These are phyloP conservation scores for Buphagus erythrorhynchus DNA, from an alignment of 2,797 vertebrate genomes.

Conservation along the genomic window DNA sequence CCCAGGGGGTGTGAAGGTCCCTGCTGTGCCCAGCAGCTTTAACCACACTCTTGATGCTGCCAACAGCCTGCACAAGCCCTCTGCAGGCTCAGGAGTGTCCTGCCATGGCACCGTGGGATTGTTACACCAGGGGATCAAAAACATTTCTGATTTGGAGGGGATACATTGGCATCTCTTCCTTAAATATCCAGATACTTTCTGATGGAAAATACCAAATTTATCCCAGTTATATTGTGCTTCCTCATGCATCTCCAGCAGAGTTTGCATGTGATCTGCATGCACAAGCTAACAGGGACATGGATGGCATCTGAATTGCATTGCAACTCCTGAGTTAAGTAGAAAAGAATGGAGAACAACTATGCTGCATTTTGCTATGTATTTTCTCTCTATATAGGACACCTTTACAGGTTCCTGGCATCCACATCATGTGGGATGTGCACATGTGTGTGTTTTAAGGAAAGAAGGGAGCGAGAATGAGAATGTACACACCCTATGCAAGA, in stretches of 20 bases:
- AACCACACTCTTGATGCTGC: fast-evolving
- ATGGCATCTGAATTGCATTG: background rate
- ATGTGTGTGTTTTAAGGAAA: background rate
- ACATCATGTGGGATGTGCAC: background rate
- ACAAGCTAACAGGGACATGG: background rate
- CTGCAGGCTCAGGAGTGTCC: background rate
- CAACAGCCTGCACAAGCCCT: background rate
- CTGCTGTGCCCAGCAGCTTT: background rate
- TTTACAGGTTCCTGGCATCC: background rate
- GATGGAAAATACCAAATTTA: background rate
- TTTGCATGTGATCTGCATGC: background rate
- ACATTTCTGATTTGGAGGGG: background rate
- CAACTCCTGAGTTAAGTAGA: background rate
- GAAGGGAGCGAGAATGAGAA: background rate
- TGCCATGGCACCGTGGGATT: background rate
- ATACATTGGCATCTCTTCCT: background rate
- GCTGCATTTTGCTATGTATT: background rate
- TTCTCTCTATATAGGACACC: background rate
- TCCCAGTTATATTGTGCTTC: background rate
- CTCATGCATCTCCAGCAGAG: background rate
- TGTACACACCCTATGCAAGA: background rate
- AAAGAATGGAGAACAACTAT: background rate
- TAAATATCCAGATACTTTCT: background rate
- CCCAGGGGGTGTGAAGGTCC: background rate
- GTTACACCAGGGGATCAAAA: background rate